Base-by-base conservation (phyloP, 2,888 invertebrate genomes). In the Automeris io region DNA sequence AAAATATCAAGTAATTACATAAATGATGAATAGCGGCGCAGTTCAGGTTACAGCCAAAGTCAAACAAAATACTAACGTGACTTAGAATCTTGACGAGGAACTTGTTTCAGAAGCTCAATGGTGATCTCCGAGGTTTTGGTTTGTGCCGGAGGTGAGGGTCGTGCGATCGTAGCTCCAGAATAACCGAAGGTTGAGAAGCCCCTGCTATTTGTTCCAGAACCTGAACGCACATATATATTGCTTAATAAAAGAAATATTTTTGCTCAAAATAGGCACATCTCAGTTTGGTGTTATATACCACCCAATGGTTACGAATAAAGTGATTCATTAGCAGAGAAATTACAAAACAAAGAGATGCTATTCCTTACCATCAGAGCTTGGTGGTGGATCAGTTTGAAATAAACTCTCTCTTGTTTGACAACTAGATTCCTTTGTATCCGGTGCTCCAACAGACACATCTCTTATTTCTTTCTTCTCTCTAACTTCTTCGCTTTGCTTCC, bases 321-420 rank as follows among this genome's bases (percentile, higher is more conserved):
- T n/a, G n/a, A n/a, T n/a, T n/a, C n/a, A n/a, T n/a, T n/a, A n/a
- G n/a, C n/a, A n/a, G n/a, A n/a, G n/a, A n/a, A n/a, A n/a, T 13
- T 36, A 13, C 4, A 6, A 19, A 19, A 3, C 26, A 2, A 2
- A 29, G 8, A 29, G 8, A 26, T 26, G 3, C 12, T 16, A 4
- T 29, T 16, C 32, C 70, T 70, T 56, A 76, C 85, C 82, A 51
- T 83, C 80, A 37, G 85, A 83, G 54, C 85, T 82, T 0, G 71
- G 68, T 0, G 81, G 70, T 1, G 78, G 64, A 33, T 80, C 85
- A 0, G 72, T 56, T 37, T 85, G 81, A 61, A 93, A 93, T 21
- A 94, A 75, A 58, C 93, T 93, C 68, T 94, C 95, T 51, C 95
- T 88, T 0, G 95, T 95, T 69, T 95, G 95, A 66, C 95, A 95